Evolutionary conservation across 1,140 invertebrate genomes (phyloP), one percentile per base, ranked within the genome.

Genomic region (Hylyphantes graminicola): DNA sequence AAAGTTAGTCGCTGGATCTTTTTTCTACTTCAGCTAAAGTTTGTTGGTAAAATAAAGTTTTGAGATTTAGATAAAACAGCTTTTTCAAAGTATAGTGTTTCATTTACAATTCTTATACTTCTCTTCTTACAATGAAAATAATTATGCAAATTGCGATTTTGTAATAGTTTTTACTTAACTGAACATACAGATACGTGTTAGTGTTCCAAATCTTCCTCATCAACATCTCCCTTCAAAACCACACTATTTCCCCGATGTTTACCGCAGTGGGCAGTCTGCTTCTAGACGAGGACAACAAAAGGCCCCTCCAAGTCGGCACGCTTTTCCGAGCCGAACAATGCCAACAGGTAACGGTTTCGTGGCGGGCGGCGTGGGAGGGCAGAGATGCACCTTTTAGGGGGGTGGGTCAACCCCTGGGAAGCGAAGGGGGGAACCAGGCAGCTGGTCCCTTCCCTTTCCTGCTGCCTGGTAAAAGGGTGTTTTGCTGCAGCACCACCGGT

Each of bases 271-370:
- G 19, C 15, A 17, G 50, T 70, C 15, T 70, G 68, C 68, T n/a
- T 35, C 35, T 35, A 35, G 35, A 35, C 35, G 5, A 35, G 35
- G 57, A 61, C 72, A 57, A 64, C 48, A 59, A 79, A 78, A 54
- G 61, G 35, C 50, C 61, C 51, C 64, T 59, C 77, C 13, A 79
- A 79, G 65, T 65, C 55, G 75, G 63, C 61, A 64, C 61, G 61
- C 57, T 78, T 35, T 35, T 35, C 21, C 48, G 6, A 7, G 50
- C 48, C 61, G 19, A 79, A 79, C 77, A 79, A 70, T 48, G 21
- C 54, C 67, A 81, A 81, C 78, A 81, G 78, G 78, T 81, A 81
- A 81, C 78, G 78, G 78, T 81, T 73, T 64, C 57, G 7, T 55
- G 17, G 78, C 35, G 35, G 17, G 78, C 35, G 35, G 35, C 68